Evolutionary conservation across 2,797 vertebrate genomes (phyloP).

Genomic region (Anomalospiza imberbis): DNA sequence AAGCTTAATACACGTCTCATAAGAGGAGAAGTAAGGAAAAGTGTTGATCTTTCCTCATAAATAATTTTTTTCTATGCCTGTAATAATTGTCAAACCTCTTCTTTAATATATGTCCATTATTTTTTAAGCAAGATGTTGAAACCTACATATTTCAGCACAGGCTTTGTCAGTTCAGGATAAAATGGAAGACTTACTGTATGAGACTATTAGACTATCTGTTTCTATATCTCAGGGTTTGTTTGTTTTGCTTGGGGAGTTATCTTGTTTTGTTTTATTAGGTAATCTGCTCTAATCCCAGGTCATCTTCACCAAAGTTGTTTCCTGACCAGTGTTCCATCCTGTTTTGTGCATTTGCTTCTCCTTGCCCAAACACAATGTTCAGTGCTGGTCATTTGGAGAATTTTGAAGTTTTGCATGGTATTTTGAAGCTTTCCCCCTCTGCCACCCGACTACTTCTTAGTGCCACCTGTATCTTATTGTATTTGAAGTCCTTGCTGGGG

Average conservation of each 20-base stretch:
- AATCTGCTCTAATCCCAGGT: background rate
- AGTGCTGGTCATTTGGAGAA: background rate
- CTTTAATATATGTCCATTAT: background rate
- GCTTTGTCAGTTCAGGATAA: background rate
- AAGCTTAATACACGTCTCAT: background rate
- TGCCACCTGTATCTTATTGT: background rate
- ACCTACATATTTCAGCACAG: background rate
- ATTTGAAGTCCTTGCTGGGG: background rate
- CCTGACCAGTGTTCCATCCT: background rate
- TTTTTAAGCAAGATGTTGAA: background rate
- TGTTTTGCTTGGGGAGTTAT: background rate
- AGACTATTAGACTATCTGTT: background rate
- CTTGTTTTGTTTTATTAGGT: background rate
- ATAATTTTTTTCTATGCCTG: background rate
- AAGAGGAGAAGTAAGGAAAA: background rate
- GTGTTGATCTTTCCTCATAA: background rate
- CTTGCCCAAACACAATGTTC: rapidly evolving
- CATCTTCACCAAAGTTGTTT: background rate
- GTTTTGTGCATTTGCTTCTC: background rate
- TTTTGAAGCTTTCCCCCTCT: background rate
- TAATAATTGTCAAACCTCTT: background rate
- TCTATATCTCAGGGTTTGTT: background rate
- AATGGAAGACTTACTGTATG: background rate
- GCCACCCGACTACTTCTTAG: rapidly evolving
- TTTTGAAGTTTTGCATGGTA: background rate